These are phyloP conservation scores for Fundulus diaphanus DNA, from an alignment of 2,797 vertebrate species.

Conservation along the genomic window DNA sequence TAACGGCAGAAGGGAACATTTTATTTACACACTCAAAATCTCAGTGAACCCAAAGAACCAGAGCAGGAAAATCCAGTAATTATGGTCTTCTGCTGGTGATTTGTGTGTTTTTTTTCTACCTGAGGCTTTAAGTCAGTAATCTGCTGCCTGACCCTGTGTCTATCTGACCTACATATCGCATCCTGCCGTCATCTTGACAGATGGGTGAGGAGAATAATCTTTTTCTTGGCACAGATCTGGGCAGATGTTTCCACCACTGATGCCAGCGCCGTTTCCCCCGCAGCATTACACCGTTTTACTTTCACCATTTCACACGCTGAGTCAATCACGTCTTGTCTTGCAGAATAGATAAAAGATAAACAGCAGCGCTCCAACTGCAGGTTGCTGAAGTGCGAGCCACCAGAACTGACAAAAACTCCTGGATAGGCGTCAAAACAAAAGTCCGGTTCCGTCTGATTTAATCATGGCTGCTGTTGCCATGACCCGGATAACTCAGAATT, in stretches of 20 bases:
- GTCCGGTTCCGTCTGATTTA: no score
- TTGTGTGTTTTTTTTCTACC: background rate
- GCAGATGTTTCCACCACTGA: slow-evolving; percentile 35
- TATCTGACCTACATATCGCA: slow-evolving; percentile 60
- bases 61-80: background rate
- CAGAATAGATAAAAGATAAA: no score
- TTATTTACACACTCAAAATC: no score
- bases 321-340: no score
- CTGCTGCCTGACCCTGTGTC: slow-evolving; percentile 24
- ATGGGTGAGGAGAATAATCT: slow-evolving; percentile 51
- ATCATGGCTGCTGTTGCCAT: no score
- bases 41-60: background rate
- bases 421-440: no score
- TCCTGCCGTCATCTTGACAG: slow-evolving; percentile 43
- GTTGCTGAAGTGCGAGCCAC: no score
- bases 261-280: slow-evolving; percentile 3
- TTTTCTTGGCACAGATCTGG: slow-evolving; percentile 50
- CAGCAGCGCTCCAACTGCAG: no score
- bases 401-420: no score
- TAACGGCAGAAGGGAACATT: background rate
- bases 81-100: background rate
- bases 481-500: no score
- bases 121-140: slow-evolving; percentile 36
- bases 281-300: background rate
- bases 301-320: no score